These are phyloP conservation scores for Lethocerus indicus DNA, from an alignment of 1,140 invertebrate genomes.

Conservation along the genomic window DNA sequence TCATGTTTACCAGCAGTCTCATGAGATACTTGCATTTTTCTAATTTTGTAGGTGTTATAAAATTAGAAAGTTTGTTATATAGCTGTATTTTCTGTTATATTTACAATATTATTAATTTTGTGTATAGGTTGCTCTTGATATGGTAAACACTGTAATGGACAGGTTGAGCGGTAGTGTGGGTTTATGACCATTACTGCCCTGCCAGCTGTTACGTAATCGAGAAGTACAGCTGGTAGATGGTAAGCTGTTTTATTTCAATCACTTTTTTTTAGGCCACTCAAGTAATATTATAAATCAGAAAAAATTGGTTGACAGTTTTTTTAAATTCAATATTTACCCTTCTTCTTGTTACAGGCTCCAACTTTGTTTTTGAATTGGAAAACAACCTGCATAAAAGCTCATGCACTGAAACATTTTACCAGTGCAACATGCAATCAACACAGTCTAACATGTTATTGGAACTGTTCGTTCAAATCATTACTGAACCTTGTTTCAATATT, in stretches of 20 bases:
- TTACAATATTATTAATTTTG: conserved; percentile 7
- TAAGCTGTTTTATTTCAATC: conserved; percentile 22
- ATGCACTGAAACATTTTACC: conserved; percentile 73
- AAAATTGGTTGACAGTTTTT: neutral
- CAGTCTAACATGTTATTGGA: conserved; percentile 68
- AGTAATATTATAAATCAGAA: neutral
- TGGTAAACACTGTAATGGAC: conserved; percentile 51
- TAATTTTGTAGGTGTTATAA: neutral
- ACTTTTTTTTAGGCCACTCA: neutral
- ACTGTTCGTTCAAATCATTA: conserved; percentile 72
- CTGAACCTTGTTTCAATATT: conserved; percentile 81
- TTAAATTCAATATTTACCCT: neutral
- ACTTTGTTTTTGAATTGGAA: conserved; percentile 51
- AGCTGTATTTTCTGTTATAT: conserved; percentile 2
- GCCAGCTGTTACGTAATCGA: conserved; percentile 58
- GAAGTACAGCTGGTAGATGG: conserved; percentile 73
- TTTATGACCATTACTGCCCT: conserved; percentile 52
- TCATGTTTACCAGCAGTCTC: neutral
- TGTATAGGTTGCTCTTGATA: conserved; percentile 36
- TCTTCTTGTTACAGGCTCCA: conserved; percentile 37
- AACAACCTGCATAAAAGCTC: conserved; percentile 77
- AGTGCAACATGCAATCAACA: conserved; percentile 66
- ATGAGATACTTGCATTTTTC: neutral
- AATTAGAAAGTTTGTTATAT: neutral
- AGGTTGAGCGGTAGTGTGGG: conserved; percentile 32